Evolutionary conservation across 2,797 vertebrate species (phyloP), one percentile per base, ranked within the genome.

Genomic region (Meriones psammophilus): DNA sequence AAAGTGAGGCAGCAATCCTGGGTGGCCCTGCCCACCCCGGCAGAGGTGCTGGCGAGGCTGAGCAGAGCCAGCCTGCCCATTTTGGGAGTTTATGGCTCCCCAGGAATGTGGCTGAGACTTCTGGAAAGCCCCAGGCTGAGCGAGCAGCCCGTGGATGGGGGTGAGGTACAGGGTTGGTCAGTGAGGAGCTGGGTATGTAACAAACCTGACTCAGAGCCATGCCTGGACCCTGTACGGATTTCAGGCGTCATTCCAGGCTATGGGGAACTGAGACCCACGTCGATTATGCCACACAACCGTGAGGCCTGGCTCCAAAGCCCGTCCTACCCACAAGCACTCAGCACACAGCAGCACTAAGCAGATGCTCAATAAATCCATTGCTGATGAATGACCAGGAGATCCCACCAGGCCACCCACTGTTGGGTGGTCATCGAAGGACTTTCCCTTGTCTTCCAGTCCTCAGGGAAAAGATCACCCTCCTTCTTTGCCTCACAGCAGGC

Each of bases 71-170:
- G 77, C 46, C 85, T 0, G 0, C 94, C 96, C 94, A 85, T 96
- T 96, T 95, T 12, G 89, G 96, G 92, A 95, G 93, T 97, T 97
- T 94, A 94, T 77, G 95, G 95, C 96, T 91, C 69, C 69, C 2
- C 3, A 78, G 94, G 92, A 95, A 93, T n/a, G 91, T 30, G 79
- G 73, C 42, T 13, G 12, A 91, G 93, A 83, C 73, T 3, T 2
- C 12, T 2, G 86, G 92, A 7, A 5, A 58, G 86, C 64, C 91
- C 96, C 3, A n/a, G 74, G 71, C 84, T 8, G 8, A 68, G 33
- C 0, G 54, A 80, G 30, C 1, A 39, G 96, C 74, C 92, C 97
- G 79, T 50, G 10, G 85, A 84, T 69, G 36, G 28, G 1, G 80
- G 3, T 3, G 5, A 3, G 15, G 76, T 91, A 93, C 24, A 15